Base-by-base conservation (phyloP, 2,888 invertebrate species). In the Cryptocheilus praepositus region DNA sequence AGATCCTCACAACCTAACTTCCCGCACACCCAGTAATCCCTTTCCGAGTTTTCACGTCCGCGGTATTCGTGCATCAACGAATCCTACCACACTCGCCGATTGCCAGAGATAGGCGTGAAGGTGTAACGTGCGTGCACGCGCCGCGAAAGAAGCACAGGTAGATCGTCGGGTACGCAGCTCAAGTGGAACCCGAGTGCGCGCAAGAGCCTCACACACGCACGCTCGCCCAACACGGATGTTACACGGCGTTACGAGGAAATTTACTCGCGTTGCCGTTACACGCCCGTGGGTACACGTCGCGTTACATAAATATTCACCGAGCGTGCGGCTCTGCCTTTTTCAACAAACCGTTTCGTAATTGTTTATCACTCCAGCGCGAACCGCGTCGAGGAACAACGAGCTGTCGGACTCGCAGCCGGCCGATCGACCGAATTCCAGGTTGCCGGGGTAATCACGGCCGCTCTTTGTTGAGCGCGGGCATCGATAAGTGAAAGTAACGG, bases 271-370 rank as follows among this genome's bases (percentile, higher is more conserved):
- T 81, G 79, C 81, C 83, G 82, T 85, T 85, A 84, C 85, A 82
- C 80, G 73, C 76, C 73, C 77, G 76, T 73, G 74, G 67, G 55
- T 62, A 71, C 66, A 64, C 78, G 75, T 21, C 49, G 49, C 61
- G 74, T 85, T 85, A 84, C 82, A 83, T 84, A 85, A 85, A 85
- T 79, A 77, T 74, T 80, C 72, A 77, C 80, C 53, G 61, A 49
- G 64, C 72, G 70, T 70, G 60, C 58, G 70, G 71, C 72, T 36
- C 36, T 79, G 76, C 81, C 73, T 71, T 76, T 78, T 80, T 80
- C 76, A 81, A 83, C 84, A 84, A 83, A 82, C 75, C 77, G 81
- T 84, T 84, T 84, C 83, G 80, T 81, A 84, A 85, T 85, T 83
- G 77, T 77, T 83, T 81, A 81, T 77, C 79, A 70, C 77, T 56